phyloP scores from a whole-genome alignment of 2,888 invertebrate species.

The Boloria selene region DNA sequence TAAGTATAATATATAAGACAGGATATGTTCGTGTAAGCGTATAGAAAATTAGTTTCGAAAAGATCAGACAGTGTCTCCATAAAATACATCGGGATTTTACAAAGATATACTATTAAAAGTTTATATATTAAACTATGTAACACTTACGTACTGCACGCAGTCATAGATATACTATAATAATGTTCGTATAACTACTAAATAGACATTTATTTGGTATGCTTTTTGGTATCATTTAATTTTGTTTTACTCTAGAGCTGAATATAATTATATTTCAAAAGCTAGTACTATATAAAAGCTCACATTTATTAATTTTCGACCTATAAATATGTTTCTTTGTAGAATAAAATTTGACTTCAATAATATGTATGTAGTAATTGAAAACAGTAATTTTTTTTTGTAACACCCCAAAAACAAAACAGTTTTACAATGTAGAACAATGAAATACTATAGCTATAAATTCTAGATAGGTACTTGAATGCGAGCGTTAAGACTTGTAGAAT shows the following conservation, averaged over 20 bases:
- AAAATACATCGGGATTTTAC: conserved; percentile 8
- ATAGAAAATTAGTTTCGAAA: conserved; percentile 8
- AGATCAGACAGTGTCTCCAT: not conserved
- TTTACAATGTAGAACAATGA: no score
- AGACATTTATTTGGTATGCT: conserved; percentile 22
- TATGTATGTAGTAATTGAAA: no score
- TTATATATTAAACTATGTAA: conserved; percentile 4
- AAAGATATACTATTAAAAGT: not conserved
- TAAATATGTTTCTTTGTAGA: not conserved
- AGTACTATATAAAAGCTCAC: conserved; percentile 19
- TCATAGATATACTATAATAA: not conserved
- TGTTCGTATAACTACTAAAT: conserved; percentile 10
- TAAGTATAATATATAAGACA: not conserved
- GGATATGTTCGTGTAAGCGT: conserved; percentile 11
- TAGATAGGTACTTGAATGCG: no score
- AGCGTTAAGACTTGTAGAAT: no score
- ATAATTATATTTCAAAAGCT: conserved; percentile 17
- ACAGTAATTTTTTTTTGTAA: no score
- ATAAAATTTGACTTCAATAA: not conserved
- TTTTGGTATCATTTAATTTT: conserved; percentile 24
- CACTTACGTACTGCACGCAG: not conserved
- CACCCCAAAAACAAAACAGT: no score
- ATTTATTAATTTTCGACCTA: not conserved
- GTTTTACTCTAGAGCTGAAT: conserved; percentile 15
- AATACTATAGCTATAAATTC: no score